Evolutionary conservation across 1,140 invertebrate genomes (phyloP).

Genomic region (Helicorthomorpha holstii): DNA sequence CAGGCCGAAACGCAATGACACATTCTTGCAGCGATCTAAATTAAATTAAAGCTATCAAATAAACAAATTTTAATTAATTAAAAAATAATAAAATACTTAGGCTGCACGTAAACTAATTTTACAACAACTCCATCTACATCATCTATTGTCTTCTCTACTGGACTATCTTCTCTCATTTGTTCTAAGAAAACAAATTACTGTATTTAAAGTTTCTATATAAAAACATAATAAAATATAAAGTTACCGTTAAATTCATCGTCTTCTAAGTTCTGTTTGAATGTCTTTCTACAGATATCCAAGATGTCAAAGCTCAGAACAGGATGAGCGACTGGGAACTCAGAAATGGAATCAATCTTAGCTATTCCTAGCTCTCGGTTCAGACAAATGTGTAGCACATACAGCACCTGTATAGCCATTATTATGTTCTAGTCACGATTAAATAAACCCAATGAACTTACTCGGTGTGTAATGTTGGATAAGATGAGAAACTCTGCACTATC

Average conservation of each 20-base stretch:
- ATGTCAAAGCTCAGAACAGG: slow-evolving; percentile 73
- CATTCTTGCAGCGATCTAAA: slow-evolving; percentile 58
- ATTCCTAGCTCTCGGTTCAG: slow-evolving; percentile 35
- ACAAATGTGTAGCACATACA: slow-evolving; percentile 58
- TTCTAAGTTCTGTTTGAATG: slow-evolving; percentile 16
- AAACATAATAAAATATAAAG: too few species aligned
- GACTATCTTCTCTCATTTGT: neutral
- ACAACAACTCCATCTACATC: slow-evolving; percentile 34
- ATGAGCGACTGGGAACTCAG: slow-evolving; percentile 63
- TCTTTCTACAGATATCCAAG: slow-evolving; percentile 44
- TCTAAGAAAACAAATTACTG: too few species aligned
- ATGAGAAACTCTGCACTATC: slow-evolving; percentile 62
- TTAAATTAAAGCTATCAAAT: neutral
- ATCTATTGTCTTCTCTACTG: slow-evolving; percentile 18
- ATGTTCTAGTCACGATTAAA: slow-evolving; percentile 11
- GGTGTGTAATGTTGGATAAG: slow-evolving; percentile 60
- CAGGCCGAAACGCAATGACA: slow-evolving; percentile 53
- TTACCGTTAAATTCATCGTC: neutral
- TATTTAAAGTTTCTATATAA: too few species aligned
- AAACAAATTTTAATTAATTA: neutral
- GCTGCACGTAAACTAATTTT: slow-evolving; percentile 66
- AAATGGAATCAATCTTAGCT: slow-evolving; percentile 44
- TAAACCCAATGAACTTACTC: slow-evolving; percentile 16
- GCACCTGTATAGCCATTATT: slow-evolving; percentile 25
- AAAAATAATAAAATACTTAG: slow-evolving; percentile 35